Percentiles rank a stretch among this genome's conserved stretches.
These are phyloP conservation scores for Cherax destructor DNA, from an alignment of 1,140 invertebrate genomes.

Conservation along the genomic window DNA sequence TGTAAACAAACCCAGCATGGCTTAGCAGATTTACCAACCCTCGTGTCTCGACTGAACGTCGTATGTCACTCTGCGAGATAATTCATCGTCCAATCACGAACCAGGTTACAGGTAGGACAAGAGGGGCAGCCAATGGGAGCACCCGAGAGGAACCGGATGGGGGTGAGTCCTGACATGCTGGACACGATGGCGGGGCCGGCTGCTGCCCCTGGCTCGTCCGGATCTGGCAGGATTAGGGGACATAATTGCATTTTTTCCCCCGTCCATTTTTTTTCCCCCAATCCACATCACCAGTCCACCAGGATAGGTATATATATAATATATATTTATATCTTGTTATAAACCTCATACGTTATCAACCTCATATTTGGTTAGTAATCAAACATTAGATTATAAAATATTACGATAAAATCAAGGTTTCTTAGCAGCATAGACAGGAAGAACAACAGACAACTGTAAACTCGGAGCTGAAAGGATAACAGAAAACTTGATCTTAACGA, in stretches of 20 bases:
- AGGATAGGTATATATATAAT: background rate
- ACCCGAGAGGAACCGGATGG: conserved; percentile 12
- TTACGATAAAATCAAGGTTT: too few relatives aligned
- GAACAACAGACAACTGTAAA: too few relatives aligned
- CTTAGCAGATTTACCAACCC: background rate
- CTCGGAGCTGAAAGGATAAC: too few relatives aligned
- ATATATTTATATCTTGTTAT: too few relatives aligned
- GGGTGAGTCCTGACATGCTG: conserved; percentile 23
- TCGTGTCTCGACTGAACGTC: background rate
- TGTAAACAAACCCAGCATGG: background rate
- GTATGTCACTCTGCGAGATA: conserved; percentile 40
- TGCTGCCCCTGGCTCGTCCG: background rate
- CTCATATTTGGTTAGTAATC: too few relatives aligned
- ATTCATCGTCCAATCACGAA: conserved; percentile 28
- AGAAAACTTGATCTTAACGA: too few relatives aligned
- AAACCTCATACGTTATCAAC: too few relatives aligned
- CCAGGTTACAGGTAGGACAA: background rate
- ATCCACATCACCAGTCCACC: background rate
- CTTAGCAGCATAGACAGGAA: too few relatives aligned
- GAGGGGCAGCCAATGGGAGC: conserved; percentile 18
- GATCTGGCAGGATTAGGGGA: conserved; percentile 1
- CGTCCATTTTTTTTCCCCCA: too few relatives aligned
- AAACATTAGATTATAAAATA: too few relatives aligned
- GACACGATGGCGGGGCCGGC: conserved; percentile 8
- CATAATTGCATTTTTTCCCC: conserved; percentile 6